Base-by-base conservation (phyloP, 2,797 vertebrate genomes). In the Heliangelus exortis region DNA sequence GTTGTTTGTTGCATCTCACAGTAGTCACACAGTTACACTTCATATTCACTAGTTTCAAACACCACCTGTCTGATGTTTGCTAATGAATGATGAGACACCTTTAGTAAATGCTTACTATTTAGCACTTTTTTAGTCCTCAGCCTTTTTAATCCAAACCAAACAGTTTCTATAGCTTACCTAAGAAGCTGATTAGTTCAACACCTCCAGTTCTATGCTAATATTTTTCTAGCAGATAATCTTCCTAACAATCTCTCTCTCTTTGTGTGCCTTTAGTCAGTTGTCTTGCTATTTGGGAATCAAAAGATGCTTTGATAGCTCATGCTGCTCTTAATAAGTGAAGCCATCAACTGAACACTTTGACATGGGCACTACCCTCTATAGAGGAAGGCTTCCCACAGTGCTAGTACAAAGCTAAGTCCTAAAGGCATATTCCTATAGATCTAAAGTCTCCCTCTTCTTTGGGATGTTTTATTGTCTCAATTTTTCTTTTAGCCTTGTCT, bases 81-180 rank as follows among this genome's bases (percentile, higher is more conserved):
- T 66, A 33, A 68, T 7, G 29, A 16, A 23, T 62, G 36, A 12
- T 4, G 15, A 65, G n/a, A 43, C 31, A 47, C 8, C 12, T 54
- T 86, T 45, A 71, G 25, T 31, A 71, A 81, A 75, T 57, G 3
- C 14, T 29, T 20, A 15, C 12, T 34, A 21, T 66, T 71, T 67
- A 83, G 29, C 25, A 92, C 12, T 48, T 67, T 6, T 54, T 67
- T 53, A 55, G 41, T 50, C 34, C 17, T 65, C 63, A 79, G 3
- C 8, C 36, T 89, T 89, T 91, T 80, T 76, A 95, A 89, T 26
- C 18, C 17, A 59, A 89, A 76, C 13, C 48, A 80, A 59, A 15
- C 15, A 50, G 45, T 71, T 85, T 23, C 45, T 83, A 45, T 2
- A 61, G 33, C 7, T 88, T 71, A 77, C 20, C 14, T 65, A 57